phyloP scores from a whole-genome alignment of 2,888 invertebrate genomes.

The Drosophila conformis region DNA sequence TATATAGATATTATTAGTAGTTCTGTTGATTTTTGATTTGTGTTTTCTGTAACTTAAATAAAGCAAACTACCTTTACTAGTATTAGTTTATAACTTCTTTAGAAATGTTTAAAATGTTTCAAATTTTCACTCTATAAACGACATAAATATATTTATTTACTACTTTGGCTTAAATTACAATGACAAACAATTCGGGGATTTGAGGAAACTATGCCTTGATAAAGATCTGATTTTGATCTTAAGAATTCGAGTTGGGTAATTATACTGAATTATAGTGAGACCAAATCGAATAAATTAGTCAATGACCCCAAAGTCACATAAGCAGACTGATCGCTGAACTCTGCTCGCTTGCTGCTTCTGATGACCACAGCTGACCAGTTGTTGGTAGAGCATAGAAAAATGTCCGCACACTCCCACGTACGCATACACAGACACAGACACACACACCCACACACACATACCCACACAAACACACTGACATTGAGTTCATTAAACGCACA shows the following conservation, averaged over 20 bases:
- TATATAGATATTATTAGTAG: neutral
- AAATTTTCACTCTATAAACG: neutral
- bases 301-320: constrained; percentile 20
- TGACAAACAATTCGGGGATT: neutral
- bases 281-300: constrained; percentile 22
- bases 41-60: neutral
- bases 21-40: neutral
- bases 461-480: constrained; percentile 12
- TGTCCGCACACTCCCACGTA: constrained; percentile 34
- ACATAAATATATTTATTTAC: neutral
- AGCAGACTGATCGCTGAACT: neutral
- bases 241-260: neutral
- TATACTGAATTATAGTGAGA: constrained; percentile 18
- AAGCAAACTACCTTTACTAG: neutral
- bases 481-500: constrained; percentile 76
- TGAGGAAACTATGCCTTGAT: neutral
- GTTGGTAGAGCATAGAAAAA: constrained; percentile 81
- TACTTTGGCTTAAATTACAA: neutral
- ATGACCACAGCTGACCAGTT: constrained; percentile 87
- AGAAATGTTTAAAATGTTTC: neutral
- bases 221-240: neutral
- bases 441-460: constrained; percentile 15
- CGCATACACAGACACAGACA: constrained; percentile 6
- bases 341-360: constrained; percentile 63
- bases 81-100: neutral